A percentile compares a stretch with the other conserved stretches of the same genome.
These are phyloP conservation scores for Anolis apletophallus DNA, from an alignment of 2,797 vertebrate species.

Conservation along the genomic window DNA sequence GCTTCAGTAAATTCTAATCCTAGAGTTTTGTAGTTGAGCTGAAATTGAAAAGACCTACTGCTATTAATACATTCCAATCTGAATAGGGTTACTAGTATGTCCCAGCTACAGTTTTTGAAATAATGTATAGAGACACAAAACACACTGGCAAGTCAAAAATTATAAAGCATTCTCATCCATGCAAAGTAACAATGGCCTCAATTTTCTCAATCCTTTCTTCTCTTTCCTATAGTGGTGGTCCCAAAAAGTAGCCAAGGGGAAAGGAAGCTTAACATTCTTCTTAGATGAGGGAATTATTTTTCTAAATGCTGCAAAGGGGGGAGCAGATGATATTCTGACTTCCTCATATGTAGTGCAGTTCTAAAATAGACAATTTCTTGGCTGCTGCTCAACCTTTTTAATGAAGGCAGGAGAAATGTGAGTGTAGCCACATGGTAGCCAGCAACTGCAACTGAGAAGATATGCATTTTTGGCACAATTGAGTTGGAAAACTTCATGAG, in stretches of 20 bases:
- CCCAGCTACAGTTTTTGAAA: not conserved
- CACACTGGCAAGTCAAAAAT: not conserved
- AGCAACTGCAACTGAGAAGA: slow-evolving; percentile 19
- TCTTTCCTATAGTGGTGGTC: slow-evolving; percentile 1
- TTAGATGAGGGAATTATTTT: slow-evolving; percentile 17
- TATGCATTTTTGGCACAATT: slow-evolving; percentile 36
- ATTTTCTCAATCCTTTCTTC: not conserved
- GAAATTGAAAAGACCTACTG: not conserved
- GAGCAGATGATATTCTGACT: slow-evolving; percentile 24
- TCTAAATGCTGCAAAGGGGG: not conserved
- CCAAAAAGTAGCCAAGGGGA: slow-evolving; percentile 4
- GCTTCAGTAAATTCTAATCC: no score
- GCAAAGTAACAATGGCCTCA: not conserved
- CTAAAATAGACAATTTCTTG: slow-evolving; percentile 41
- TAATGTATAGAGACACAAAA: not conserved
- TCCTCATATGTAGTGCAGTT: slow-evolving; percentile 29
- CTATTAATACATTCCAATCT: not conserved
- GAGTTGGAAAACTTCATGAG: slow-evolving; percentile 35
- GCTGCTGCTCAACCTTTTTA: slow-evolving; percentile 19
- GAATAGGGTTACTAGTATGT: no score
- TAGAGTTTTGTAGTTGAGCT: not conserved
- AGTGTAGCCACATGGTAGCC: slow-evolving; percentile 21
- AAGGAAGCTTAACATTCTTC: slow-evolving; percentile 19
- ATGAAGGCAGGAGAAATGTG: slow-evolving; percentile 29
- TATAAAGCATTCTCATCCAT: not conserved